Base-by-base conservation (phyloP, 2,797 vertebrate species). In the Myotis vivesi region DNA sequence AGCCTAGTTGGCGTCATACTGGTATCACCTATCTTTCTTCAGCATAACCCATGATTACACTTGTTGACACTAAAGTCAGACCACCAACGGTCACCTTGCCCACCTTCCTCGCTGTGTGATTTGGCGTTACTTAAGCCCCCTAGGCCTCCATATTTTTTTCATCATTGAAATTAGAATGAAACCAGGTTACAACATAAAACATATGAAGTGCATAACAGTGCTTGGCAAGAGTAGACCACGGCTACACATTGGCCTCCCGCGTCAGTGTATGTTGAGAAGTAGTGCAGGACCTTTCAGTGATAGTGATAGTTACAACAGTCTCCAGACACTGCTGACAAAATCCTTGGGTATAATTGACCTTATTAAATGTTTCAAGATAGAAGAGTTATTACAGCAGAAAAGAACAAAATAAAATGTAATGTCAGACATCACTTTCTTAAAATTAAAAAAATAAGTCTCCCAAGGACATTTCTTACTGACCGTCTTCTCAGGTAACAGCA, bases 401-500 rank as follows among this genome's bases (percentile, higher is more conserved):
- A 38, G 33, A 95, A 79, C 28, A 64, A 87, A 33, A 9, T 71
- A 17, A 59, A 71, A 38, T 82, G 36, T 30, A 64, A 62, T 49
- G 23, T 81, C 57, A 76, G 55, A 9, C 3, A 75, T 77, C 4
- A 81, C 23, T 38, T 69, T 38, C 12, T 22, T 71, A 71, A 11
- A 41, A 15, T 41, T 71, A 71, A 71, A 71, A 41, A 69, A 41
- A 13, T 25, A 69, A 19, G 8, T 77, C 55, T 68, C 16, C n/a
- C 41, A 75, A 68, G 79, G 15, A 73, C 2, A 71, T 69, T 53
- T 89, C n/a, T 88, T 81, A 44, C 46, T n/a, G 28, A 6, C 23
- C 76, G 1, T 68, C 8, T 82, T 91, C 88, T 64, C 57, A 94
- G 75, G 69, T 81, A 89, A 85, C 19, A 87, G 2, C 8, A 83